These are phyloP conservation scores for Tokudaia muenninki DNA, from an alignment of 2,797 vertebrate genomes.

Conservation along the genomic window DNA sequence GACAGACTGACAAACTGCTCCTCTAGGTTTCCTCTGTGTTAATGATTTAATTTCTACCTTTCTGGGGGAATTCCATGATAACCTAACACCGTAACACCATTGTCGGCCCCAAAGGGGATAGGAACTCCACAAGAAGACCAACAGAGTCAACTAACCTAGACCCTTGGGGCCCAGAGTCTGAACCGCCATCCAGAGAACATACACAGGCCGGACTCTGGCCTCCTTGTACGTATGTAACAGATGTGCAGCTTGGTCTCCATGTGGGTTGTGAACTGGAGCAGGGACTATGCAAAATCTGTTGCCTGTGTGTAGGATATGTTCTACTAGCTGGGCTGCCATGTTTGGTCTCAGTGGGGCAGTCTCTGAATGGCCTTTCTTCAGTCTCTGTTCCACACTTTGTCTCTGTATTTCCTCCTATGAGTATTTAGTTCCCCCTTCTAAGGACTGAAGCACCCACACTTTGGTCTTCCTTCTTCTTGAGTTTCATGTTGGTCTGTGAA, in stretches of 20 bases:
- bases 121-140: background rate
- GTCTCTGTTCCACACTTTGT: too few relatives aligned
- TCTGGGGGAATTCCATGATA: slow-evolving; percentile 26
- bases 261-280: background rate
- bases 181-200: background rate
- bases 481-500: too few relatives aligned
- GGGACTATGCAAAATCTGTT: background rate
- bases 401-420: too few relatives aligned
- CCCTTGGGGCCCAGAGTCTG: background rate
- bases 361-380: too few relatives aligned
- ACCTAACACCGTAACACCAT: background rate
- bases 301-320: background rate
- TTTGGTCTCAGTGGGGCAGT: background rate
- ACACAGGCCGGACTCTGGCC: background rate
- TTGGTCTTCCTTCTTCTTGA: too few relatives aligned
- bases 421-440: too few relatives aligned
- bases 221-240: background rate
- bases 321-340: background rate
- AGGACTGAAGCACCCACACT: too few relatives aligned
- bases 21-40: background rate
- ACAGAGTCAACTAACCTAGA: background rate
- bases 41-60: slow-evolving; percentile 66
- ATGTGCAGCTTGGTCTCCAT: background rate
- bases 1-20: background rate
- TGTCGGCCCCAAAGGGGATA: background rate